Conservation (phyloP, 2,113 vertebrate genomes). For the Engraulis encrasicolus region DNA sequence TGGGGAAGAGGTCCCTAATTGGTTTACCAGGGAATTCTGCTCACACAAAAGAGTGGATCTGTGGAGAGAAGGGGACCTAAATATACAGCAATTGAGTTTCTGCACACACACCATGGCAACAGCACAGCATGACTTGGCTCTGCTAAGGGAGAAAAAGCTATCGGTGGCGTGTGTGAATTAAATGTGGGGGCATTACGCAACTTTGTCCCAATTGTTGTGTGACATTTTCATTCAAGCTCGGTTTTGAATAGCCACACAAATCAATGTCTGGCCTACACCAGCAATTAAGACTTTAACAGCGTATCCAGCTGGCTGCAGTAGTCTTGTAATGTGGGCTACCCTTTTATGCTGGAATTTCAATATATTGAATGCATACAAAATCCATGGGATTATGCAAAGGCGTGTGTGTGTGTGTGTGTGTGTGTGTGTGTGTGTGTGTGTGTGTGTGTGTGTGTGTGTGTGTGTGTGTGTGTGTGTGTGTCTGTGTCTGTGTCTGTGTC, state of each 20-base stretch:
- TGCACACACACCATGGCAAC: too few species aligned
- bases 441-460: too few species aligned
- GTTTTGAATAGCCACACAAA: background rate
- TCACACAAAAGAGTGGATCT: background rate
- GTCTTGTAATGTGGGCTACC: background rate
- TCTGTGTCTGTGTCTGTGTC: background rate
- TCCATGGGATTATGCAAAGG: too few species aligned
- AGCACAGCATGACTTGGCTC: background rate
- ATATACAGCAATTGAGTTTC: background rate
- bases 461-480: too few species aligned
- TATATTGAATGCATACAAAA: background rate
- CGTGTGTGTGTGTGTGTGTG: too few species aligned
- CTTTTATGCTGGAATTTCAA: background rate
- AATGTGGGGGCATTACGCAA: background rate
- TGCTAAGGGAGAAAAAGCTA: background rate
- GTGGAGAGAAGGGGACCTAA: background rate
- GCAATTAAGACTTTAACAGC: background rate
- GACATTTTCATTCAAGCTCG: constrained; percentile 1
- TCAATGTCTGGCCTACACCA: constrained; percentile 8
- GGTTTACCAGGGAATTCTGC: background rate
- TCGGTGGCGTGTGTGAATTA: background rate
- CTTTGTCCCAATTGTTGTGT: background rate
- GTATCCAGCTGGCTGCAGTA: background rate
- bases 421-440: too few species aligned
- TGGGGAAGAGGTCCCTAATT: constrained; percentile 39